Evolutionary conservation across 2,888 invertebrate genomes (phyloP), one percentile per base, ranked within the genome.

Genomic region (Stratiomys singularior): DNA sequence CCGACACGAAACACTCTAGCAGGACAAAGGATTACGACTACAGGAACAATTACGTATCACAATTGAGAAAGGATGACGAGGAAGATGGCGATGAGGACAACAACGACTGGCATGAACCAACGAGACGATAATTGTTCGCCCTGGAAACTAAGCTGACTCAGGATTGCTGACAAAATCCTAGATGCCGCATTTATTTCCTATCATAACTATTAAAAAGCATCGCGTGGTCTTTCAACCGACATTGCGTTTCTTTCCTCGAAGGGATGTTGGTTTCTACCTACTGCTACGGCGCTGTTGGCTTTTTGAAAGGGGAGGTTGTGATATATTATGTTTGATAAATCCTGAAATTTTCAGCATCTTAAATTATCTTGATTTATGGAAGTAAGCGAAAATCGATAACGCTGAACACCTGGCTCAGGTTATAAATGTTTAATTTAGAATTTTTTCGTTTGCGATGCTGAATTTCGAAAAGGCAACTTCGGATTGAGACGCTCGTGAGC

Each of bases 1-100:
- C 37, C 37, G 3, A 9, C 37, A 27, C 28, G n/a, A 28, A 28
- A 4, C 13, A 11, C 5, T 60, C 25, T 52, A 15, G 15, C 52
- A 60, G 58, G 64, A 67, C 30, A 37, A 67, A 67, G 67, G 67
- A 67, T 67, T 67, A 67, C 67, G 67, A 67, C 30, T n/a, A n/a
- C 21, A 44, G 9, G 44, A 13, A 60, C 58, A 25, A 60, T 60
- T 60, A 60, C 58, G 58, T 23, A 25, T 25, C 58, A 60, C 23
- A 60, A 23, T 60, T 15, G 13, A 44, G 44, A 44, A 9, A 37
- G 46, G 44, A 67, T 44, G 30, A 67, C 44, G 67, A 66, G 11
- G 13, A 25, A 2, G 30, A 52, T 52, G 52, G n/a, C 52, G 18
- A 18, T 18, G 15, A 52, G 15, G 18, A 52, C 15, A 52, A 13